Evolutionary conservation across 2,113 vertebrate genomes (phyloP), one percentile per base, ranked within the genome.

Genomic region (Poecile atricapillus): DNA sequence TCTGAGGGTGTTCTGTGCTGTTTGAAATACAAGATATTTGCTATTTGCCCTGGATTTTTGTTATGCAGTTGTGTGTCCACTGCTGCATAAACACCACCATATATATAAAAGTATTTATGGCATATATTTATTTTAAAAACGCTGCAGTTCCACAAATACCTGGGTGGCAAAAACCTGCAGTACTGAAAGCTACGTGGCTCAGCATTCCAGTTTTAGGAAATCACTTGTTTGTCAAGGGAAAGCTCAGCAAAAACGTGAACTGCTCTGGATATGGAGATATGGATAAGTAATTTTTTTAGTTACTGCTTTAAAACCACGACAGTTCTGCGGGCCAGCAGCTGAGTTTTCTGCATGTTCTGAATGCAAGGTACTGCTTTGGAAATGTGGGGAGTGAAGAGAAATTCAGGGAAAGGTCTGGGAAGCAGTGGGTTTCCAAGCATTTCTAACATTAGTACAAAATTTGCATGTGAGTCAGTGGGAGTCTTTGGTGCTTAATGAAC

Each of bases 391-490:
- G 53, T 10, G 41, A 53, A 47, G 86, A 30, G 18, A n/a, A 71
- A 84, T 43, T 35, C 55, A 63, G 79, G 70, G 20, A 17, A 81
- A 89, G 74, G 59, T 71, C 87, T 84, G 27, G 2, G 37, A n/a
- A 91, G 6, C 74, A 71, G 65, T 83, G 76, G 59, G 35, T 94
- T 90, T 81, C 52, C 63, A 33, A 13, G 53, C 56, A 44, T 70
- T 67, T 86, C 89, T 69, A 96, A 89, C 83, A 59, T 86, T 43
- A 83, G 86, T 15, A 67, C 73, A 35, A 50, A 59, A 93, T 93
- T 62, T 92, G 85, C 85, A 52, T 96, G 49, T 3, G 27, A 94
- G 86, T 74, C 94, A 93, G 89, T 83, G 59, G 94, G 92, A 95
- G 92, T 16, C 90, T 81, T 70, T 55, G 35, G 78, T 56, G 70